Base-by-base conservation (phyloP, 37 sponge, comb jelly and placozoan genomes). In the Halichondria panicea region DNA sequence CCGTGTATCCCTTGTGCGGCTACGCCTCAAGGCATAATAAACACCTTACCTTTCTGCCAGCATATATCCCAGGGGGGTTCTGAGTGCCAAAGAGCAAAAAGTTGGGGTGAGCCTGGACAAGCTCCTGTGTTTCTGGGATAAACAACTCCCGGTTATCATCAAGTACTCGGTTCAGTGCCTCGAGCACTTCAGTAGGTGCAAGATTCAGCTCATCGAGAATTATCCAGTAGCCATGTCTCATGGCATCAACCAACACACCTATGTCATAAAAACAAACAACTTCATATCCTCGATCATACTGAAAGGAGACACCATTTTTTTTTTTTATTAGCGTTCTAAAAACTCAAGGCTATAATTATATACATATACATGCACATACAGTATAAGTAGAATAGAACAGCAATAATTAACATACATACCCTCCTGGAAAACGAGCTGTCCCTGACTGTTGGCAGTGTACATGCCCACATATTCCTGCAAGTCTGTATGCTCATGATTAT, bases 401-500 rank as follows among this genome's bases (percentile, higher is more conserved):
- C 52, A 48, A 48, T 19, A 19, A 15, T 19, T 19, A 4, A 30
- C n/a, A 27, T 25, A 18, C 43, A 40, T 68, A 91, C 98, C 99
- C 78, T 98, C 99, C 52, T 95, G 84, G 61, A 98, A 98, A 1
- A 82, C 84, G 22, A 98, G 84, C 76, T 98, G 84, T 37, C 96
- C 96, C 5, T 89, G 61, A 6, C 52, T 44, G 36, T 77, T 77
- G 38, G 94, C 81, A 66, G 84, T 77, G 78, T 98, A 98, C 67
- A 88, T 81, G 45, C 99, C 99, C 38, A 98, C 76, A 69, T 98
- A 98, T 78, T 98, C 99, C 79, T 98, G 99, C 19, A 98, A 88
- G 68, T 98, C 99, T 22, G 99, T 98, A 76, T 98, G 99, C 43
- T 98, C 99, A 55, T 98, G 99, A 69, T 98, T 98, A 63, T 98